These are phyloP conservation scores for Scaptomyza caliginosa DNA, from an alignment of 2,888 invertebrate species.

Conservation along the genomic window DNA sequence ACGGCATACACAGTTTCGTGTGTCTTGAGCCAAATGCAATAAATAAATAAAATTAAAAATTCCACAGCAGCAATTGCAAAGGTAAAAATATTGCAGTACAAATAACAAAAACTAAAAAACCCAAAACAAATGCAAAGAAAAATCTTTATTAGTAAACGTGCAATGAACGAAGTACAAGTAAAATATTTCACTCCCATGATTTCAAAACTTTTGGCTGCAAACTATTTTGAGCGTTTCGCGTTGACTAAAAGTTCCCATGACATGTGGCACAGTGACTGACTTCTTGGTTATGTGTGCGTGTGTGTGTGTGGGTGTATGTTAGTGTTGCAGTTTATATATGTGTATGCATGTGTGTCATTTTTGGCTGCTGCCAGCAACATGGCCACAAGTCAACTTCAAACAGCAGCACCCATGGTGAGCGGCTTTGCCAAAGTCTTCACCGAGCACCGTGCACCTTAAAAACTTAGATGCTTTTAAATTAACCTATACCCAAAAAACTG, in stretches of 20 bases:
- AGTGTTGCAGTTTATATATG: not conserved
- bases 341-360: slow-evolving; percentile 27
- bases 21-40: slow-evolving; percentile 43
- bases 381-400: slow-evolving; percentile 67
- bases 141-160: slow-evolving; percentile 72
- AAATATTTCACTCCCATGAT: slow-evolving; percentile 76
- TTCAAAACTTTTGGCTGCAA: slow-evolving; percentile 62
- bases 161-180: slow-evolving; percentile 71
- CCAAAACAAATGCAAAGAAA: slow-evolving; percentile 21
- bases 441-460: slow-evolving; percentile 53
- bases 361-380: slow-evolving; percentile 39
- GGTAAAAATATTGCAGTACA: slow-evolving; percentile 22
- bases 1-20: slow-evolving; percentile 20
- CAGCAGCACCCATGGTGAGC: slow-evolving; percentile 17
- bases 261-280: slow-evolving; percentile 65
- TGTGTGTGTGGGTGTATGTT: slow-evolving; percentile 6
- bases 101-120: not conserved
- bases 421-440: slow-evolving; percentile 16
- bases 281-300: slow-evolving; percentile 16
- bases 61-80: slow-evolving; percentile 41
- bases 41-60: slow-evolving; percentile 66
- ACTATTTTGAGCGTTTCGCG: slow-evolving; percentile 42
- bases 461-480: slow-evolving; percentile 74
- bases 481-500: slow-evolving; percentile 50
- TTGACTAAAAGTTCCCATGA: slow-evolving; percentile 69